Base-by-base conservation (phyloP, 1,140 invertebrate genomes). In the Micrasema minimum region DNA sequence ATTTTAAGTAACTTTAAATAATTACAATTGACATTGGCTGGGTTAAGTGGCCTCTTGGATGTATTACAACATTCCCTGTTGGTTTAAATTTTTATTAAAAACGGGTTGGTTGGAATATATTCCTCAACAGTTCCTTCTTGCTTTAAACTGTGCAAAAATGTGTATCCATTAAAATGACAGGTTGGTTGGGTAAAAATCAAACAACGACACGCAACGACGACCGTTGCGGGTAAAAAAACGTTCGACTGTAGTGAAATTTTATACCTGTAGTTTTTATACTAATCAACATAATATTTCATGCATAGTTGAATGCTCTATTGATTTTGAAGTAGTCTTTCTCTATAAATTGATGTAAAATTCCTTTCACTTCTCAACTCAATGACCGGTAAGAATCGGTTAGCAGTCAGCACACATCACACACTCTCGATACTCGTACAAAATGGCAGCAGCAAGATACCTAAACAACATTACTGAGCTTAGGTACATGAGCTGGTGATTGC, bases 341-440 rank as follows among this genome's bases (percentile, higher is more conserved):
- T 22, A 22, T n/a, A 23, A 18, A 23, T 45, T 45, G n/a, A n/a
- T n/a, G n/a, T n/a, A n/a, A n/a, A 45, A n/a, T 37, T 57, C 53
- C 53, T 35, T 57, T 57, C 53, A 57, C 53, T 57, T 57, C 53
- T 57, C 26, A 31, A 57, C 35, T n/a, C 53, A 37, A 37, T 20
- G 53, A 37, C 31, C 53, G 53, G 53, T 7, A 37, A 57, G 23
- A 57, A 57, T 16, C 7, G 20, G 53, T 35, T 35, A 14, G 26
- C 31, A 37, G 7, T n/a, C n/a, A n/a, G 11, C n/a, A 35, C 53
- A 38, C 26, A 57, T 57, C 26, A 7, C 53, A 16, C n/a, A 4
- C n/a, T 35, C 18, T 57, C 31, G 31, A 37, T 51, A 22, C 43
- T 45, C 43, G 43, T 45, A n/a, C 43, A 45, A 45, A 16, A 14